phyloP scores from a whole-genome alignment of 2,113 vertebrate genomes.

The Larimichthys crocea region DNA sequence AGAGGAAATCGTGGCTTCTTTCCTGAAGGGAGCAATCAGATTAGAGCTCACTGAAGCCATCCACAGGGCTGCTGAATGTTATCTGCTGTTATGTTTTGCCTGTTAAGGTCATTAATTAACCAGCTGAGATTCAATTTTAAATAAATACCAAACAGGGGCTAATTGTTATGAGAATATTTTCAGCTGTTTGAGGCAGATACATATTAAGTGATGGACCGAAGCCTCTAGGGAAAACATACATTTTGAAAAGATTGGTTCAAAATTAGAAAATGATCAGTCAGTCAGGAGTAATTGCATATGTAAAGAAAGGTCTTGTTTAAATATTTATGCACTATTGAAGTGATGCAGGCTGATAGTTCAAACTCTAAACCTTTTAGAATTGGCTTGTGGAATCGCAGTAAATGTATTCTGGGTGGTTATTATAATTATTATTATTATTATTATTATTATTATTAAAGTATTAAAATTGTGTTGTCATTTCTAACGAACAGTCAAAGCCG shows the following conservation, averaged over 20 bases:
- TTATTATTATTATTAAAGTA: no score
- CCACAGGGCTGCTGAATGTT: background rate
- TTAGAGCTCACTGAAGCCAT: background rate
- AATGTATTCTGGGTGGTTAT: background rate
- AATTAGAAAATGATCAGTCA: background rate
- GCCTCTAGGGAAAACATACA: background rate
- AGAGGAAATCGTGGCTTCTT: constrained; percentile 13
- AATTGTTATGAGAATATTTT: background rate
- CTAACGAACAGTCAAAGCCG: background rate
- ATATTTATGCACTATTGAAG: background rate
- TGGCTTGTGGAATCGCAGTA: background rate
- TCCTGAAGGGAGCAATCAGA: constrained; percentile 13
- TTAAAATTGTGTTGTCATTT: background rate
- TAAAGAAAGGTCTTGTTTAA: background rate
- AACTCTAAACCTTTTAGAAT: background rate
- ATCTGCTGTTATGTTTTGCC: constrained; percentile 8
- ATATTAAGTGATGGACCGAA: background rate
- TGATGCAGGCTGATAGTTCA: background rate
- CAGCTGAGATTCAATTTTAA: constrained; percentile 7
- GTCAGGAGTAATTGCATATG: background rate
- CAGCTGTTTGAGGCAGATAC: background rate
- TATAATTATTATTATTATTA: no score
- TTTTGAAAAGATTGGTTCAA: background rate
- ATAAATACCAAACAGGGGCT: background rate
- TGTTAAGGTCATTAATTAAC: constrained; percentile 5